These are phyloP conservation scores for Acronicta aceris DNA, from an alignment of 2,888 invertebrate species.

Conservation along the genomic window DNA sequence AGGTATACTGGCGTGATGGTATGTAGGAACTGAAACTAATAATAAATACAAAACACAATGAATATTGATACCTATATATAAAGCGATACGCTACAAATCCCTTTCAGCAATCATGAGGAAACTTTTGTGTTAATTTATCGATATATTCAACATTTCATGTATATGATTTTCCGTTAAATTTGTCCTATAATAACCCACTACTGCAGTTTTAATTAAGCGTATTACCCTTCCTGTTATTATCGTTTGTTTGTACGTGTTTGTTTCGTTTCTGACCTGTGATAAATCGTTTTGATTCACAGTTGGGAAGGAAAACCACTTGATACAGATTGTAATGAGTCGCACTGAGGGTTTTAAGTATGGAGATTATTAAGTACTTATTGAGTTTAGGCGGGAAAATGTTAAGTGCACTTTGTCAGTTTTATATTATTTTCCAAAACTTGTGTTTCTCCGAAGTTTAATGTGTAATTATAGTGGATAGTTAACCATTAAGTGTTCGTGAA, in stretches of 20 bases:
- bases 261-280: constrained; percentile 52
- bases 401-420: too few relatives aligned
- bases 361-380: not conserved
- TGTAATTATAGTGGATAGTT: too few relatives aligned
- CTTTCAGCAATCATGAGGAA: constrained; percentile 56
- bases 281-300: constrained; percentile 55
- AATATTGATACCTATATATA: constrained; percentile 14
- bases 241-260: constrained; percentile 38
- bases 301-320: constrained; percentile 43
- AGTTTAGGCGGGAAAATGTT: too few relatives aligned
- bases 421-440: too few relatives aligned
- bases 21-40: not conserved
- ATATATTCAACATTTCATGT: constrained; percentile 49
- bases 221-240: constrained; percentile 66
- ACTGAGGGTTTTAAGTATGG: not conserved
- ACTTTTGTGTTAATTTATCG: constrained; percentile 56
- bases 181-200: constrained; percentile 59
- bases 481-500: too few relatives aligned
- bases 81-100: constrained; percentile 22
- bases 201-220: constrained; percentile 58
- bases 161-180: constrained; percentile 70
- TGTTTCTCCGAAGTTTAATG: too few relatives aligned
- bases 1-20: too few relatives aligned
- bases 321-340: constrained; percentile 1
- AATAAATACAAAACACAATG: constrained; percentile 8